Evolutionary conservation across 1,140 invertebrate genomes (phyloP), one percentile per base, ranked within the genome.

Genomic region (Battus philenor): DNA sequence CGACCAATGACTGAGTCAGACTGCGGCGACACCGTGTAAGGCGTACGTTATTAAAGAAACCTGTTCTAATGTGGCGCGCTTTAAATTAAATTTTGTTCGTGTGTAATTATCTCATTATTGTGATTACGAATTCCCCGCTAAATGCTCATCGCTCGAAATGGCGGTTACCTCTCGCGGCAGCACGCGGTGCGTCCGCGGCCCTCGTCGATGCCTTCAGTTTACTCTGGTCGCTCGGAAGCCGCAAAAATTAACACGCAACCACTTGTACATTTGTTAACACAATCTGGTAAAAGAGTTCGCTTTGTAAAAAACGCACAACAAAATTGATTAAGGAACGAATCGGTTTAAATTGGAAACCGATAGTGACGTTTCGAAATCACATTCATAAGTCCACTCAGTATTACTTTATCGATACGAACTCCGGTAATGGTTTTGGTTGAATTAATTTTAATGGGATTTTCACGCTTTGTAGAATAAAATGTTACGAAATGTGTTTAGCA

Each of bases 81-180:
- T 86, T 86, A 84, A 87, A 85, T 86, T 84, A 80, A 86, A 85
- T 87, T 86, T 85, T 77, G 74, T 83, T 64, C 73, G 76, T 84
- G 74, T 85, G 78, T 86, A 84, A 85, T 84, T 84, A 80, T 83
- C 81, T 84, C 74, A 83, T 81, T 83, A 84, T 77, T 77, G 71
- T 79, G 69, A 86, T 81, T 85, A 82, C 75, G 76, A 78, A 82
- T 85, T 79, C 78, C 61, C 63, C 61, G 77, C 71, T 85, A 82
- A 85, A 82, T 82, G 69, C 72, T 79, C 64, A 72, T 67, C 73
- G 68, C 68, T 68, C 60, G 62, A 71, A 75, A 79, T 72, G 72
- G 72, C 67, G 66, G 70, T 73, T 68, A 68, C 58, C 50, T 62
- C 63, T 55, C 54, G 46, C 61, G 54, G 57, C 58, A 57, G 50